These are phyloP conservation scores for Tarsius wallacei DNA, from an alignment of 2,797 vertebrate genomes.

Conservation along the genomic window DNA sequence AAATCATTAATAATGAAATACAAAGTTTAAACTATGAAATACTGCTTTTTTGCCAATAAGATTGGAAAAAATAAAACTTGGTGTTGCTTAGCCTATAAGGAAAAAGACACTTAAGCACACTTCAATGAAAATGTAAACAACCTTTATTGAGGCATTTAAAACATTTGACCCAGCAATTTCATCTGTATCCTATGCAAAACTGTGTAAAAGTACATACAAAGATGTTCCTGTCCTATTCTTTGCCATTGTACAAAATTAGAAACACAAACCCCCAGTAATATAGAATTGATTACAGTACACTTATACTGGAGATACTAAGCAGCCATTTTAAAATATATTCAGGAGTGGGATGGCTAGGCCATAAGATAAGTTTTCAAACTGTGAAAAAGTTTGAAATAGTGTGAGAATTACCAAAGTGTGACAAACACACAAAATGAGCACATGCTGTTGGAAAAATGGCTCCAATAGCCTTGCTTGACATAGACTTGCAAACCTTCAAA, in stretches of 20 bases:
- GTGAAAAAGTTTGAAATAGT: not conserved
- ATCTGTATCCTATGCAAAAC: not conserved
- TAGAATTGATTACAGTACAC: too few relatives aligned
- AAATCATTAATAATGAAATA: slow-evolving; percentile 6
- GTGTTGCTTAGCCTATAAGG: not conserved
- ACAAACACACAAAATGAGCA: not conserved
- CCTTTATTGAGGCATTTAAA: not conserved
- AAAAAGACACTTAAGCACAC: not conserved
- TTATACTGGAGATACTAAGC: too few relatives aligned
- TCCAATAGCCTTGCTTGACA: not conserved
- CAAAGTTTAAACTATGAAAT: not conserved
- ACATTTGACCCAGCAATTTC: slow-evolving; percentile 8
- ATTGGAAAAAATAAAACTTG: not conserved
- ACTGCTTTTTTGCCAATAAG: not conserved
- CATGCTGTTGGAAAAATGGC: not conserved
- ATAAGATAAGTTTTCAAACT: not conserved
- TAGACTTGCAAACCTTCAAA: not conserved
- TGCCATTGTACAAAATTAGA: not conserved
- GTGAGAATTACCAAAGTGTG: not conserved
- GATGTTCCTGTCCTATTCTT: not conserved
- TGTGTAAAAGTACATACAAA: not conserved
- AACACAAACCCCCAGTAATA: not conserved
- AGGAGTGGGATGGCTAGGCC: not conserved
- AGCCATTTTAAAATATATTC: not conserved
- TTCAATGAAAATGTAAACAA: slow-evolving; percentile 6